These are phyloP conservation scores for Epinephelus moara DNA, from an alignment of 2,113 vertebrate genomes.

Conservation along the genomic window DNA sequence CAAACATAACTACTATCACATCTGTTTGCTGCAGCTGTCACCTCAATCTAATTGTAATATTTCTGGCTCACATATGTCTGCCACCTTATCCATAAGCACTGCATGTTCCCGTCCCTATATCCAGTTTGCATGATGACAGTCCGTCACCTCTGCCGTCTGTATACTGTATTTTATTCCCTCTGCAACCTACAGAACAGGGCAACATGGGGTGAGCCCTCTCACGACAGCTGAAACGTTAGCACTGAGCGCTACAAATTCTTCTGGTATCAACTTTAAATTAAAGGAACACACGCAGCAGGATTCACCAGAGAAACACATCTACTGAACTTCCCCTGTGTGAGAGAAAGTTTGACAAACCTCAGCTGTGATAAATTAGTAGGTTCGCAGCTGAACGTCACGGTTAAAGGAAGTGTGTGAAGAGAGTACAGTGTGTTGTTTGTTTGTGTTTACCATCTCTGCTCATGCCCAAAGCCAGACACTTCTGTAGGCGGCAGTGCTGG, in stretches of 20 bases:
- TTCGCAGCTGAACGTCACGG: not conserved
- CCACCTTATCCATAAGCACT: constrained; percentile 21
- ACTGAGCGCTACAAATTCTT: constrained; percentile 31
- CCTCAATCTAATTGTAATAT: not conserved
- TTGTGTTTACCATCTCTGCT: constrained; percentile 91
- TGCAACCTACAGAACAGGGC: not conserved
- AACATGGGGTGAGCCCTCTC: not conserved
- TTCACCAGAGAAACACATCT: not conserved
- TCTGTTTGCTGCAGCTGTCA: constrained; percentile 3
- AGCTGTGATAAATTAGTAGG: not conserved
- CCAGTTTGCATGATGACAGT: constrained; percentile 6
- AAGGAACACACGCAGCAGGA: not conserved
- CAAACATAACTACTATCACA: not conserved
- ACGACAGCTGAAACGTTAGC: constrained; percentile 32
- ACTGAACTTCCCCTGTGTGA: not conserved
- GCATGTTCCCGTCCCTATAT: constrained; percentile 30
- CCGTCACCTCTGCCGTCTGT: constrained; percentile 4
- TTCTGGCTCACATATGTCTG: constrained; percentile 3
- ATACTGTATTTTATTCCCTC: constrained; percentile 30
- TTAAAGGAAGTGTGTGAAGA: not conserved
- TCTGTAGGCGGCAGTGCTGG: constrained; percentile 90
- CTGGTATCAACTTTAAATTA: constrained; percentile 40
- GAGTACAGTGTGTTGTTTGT: not conserved
- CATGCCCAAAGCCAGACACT: constrained; percentile 92
- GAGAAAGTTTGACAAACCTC: not conserved